phyloP scores from a whole-genome alignment of 2,797 vertebrate species.

The Cuculus canorus region DNA sequence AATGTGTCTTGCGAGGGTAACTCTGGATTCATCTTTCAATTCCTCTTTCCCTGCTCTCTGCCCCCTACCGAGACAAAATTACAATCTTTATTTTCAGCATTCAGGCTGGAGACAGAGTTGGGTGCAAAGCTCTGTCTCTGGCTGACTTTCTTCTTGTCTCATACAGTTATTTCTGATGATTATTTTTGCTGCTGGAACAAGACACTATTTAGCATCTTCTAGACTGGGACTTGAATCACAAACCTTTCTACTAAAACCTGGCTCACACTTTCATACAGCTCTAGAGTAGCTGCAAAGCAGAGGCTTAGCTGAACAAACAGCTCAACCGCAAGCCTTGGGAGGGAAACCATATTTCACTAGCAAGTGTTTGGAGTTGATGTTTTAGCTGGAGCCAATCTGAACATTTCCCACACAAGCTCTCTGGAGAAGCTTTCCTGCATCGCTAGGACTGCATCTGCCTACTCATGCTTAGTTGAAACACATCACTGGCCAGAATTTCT shows the following conservation, averaged over 20 bases:
- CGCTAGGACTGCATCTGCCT: not conserved
- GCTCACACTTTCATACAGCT: not conserved
- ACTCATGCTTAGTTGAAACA: not conserved
- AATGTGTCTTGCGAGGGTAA: not conserved
- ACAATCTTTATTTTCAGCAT: not conserved
- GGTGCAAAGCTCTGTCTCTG: fast-evolving
- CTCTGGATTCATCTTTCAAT: not conserved
- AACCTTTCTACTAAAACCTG: too few species aligned
- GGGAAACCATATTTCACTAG: not conserved
- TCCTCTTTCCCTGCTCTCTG: not conserved
- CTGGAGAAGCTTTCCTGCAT: not conserved
- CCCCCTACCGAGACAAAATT: conserved; percentile 4
- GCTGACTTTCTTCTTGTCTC: not conserved
- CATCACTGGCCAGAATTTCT: not conserved
- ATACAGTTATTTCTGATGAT: not conserved
- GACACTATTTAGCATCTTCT: not conserved
- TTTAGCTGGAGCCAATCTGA: not conserved
- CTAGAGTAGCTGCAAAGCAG: not conserved
- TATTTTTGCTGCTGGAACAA: not conserved
- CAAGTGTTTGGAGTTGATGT: not conserved
- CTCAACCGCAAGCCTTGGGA: not conserved
- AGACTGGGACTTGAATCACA: not conserved
- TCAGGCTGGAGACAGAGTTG: not conserved
- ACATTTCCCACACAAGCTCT: not conserved
- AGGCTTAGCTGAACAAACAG: not conserved